phyloP scores from a whole-genome alignment of 2,113 vertebrate genomes.

The Hylia prasina region DNA sequence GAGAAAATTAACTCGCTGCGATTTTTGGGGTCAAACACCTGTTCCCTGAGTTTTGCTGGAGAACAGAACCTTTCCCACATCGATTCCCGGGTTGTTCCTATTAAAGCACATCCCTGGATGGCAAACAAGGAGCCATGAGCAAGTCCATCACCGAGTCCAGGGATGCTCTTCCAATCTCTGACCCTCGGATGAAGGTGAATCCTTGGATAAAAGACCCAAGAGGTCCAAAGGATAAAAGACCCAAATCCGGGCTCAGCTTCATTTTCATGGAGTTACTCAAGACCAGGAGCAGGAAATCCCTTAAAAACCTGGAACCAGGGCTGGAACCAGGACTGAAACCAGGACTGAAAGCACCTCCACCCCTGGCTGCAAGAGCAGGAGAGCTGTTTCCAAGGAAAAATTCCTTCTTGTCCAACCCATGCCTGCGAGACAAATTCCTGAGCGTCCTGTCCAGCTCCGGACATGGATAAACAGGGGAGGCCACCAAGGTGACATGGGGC shows the following conservation, averaged over 20 bases:
- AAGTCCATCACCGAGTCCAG: accelerated
- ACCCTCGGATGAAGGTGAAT: neutral
- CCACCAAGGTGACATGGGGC: neutral
- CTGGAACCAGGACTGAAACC: neutral
- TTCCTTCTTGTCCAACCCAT: accelerated
- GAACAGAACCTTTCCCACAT: neutral
- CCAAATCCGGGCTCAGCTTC: neutral
- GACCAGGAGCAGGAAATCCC: neutral
- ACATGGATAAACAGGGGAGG: neutral
- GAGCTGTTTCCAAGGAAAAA: neutral
- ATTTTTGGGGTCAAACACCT: neutral
- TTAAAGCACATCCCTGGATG: neutral
- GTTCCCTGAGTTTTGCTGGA: neutral
- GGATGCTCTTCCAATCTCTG: neutral
- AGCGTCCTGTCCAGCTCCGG: accelerated
- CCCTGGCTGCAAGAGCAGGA: neutral
- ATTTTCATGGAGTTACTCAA: neutral
- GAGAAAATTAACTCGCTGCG: neutral
- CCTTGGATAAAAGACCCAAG: accelerated
- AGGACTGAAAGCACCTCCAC: neutral
- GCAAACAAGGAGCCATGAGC: neutral
- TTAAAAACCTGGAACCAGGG: neutral
- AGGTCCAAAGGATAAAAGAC: neutral
- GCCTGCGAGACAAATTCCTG: neutral
- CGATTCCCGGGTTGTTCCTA: neutral